These are phyloP conservation scores for Leptopilina drosophilae DNA, from an alignment of 2,888 invertebrate genomes.

Conservation along the genomic window DNA sequence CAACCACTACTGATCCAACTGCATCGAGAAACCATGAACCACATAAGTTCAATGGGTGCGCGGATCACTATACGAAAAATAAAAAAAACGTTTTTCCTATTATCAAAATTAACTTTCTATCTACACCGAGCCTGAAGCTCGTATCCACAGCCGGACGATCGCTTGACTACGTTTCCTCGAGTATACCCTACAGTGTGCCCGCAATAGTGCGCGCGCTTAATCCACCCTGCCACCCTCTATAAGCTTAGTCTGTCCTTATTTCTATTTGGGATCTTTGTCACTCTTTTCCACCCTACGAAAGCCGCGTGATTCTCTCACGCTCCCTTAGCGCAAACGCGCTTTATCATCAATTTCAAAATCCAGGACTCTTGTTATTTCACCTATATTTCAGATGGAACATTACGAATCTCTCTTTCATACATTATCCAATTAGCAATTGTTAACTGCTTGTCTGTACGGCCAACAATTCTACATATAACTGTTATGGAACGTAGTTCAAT, in stretches of 20 bases:
- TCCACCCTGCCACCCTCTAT: slow-evolving; percentile 42
- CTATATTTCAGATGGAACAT: too few species aligned
- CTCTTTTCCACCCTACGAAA: slow-evolving; percentile 17
- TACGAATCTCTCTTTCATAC: too few species aligned
- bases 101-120: slow-evolving; percentile 72
- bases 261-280: slow-evolving; percentile 2
- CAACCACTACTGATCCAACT: slow-evolving; percentile 51
- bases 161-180: slow-evolving; percentile 75
- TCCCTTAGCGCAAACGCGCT: slow-evolving; percentile 39
- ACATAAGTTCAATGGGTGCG: not conserved
- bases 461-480: too few species aligned
- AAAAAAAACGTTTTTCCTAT: slow-evolving; percentile 59
- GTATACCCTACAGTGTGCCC: slow-evolving; percentile 64
- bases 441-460: too few species aligned
- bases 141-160: slow-evolving; percentile 76
- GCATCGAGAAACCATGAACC: slow-evolving; percentile 39
- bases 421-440: too few species aligned
- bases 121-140: slow-evolving; percentile 74
- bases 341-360: slow-evolving; percentile 11
- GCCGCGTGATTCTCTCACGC: slow-evolving; percentile 38
- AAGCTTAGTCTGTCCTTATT: slow-evolving; percentile 29
- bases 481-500: too few species aligned
- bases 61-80: slow-evolving; percentile 27
- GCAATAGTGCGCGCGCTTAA: slow-evolving; percentile 51
- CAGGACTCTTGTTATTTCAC: not conserved